Base-by-base conservation (phyloP, 2,113 vertebrate species). In the Heliornis fulica region DNA sequence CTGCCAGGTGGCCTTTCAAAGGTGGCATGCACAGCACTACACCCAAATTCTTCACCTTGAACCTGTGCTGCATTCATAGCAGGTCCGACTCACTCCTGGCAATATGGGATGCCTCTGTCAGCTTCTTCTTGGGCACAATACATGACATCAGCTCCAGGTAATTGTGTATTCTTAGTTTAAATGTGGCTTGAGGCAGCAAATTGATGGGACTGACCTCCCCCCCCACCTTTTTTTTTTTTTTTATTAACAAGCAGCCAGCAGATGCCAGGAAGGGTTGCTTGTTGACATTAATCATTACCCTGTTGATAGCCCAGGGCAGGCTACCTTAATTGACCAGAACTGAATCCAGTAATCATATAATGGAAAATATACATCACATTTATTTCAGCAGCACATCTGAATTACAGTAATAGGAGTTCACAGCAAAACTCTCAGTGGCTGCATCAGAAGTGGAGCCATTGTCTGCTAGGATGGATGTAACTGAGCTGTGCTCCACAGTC, bases 301-400 rank as follows among this genome's bases (percentile, higher is more conserved):
- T 93, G 93, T 89, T 95, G 96, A 96, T 94, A 97, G 88, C 79
- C 46, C 50, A 82, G 65, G 28, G 77, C 80, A 93, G 90, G 91
- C 76, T 70, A 82, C 80, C 95, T 94, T 96, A 96, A 97, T 89
- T 78, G 97, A 97, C 82, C 76, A 95, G 94, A 97, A 97, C 89
- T 59, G 77, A 96, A 95, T 92, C 69, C 92, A 94, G 87, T 96
- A 96, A 89, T 97, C 95, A 22, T 36, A 87, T 93, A 7, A 87
- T 57, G 77, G 93, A 97, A 98, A 96, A 95, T 84, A 78, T 88
- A 94, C 82, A 83, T 95, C 91, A 83, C 59, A 59, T 83, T 95
- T 83, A 40, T 94, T 97, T 96, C 89, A 81, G 77, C 94, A 94
- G 86, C 82, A 74, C 65, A 74, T 82, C 94, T 95, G 45, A 96